Base-by-base conservation (phyloP, 2,888 invertebrate genomes). In the Dorcus parallelipipedus region DNA sequence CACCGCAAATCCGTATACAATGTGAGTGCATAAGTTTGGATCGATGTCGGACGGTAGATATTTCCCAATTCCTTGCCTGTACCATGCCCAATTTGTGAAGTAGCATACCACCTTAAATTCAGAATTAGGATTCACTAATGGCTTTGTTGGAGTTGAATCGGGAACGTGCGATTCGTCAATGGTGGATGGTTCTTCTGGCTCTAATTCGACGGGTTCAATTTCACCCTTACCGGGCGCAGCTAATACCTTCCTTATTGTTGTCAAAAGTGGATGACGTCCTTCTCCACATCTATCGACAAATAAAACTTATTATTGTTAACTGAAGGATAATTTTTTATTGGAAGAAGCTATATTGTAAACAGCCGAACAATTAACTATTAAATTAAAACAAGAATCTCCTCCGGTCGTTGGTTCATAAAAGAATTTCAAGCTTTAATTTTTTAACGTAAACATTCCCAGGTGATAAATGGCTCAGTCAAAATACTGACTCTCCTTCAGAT, bases 1-100 rank as follows among this genome's bases (percentile, higher is more conserved):
- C 2, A 93, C 93, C 0, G 94, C 95, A 73, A 95, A 96, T 0
- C 95, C 95, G 70, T 95, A 96, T 9, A 96, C 87, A 56, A 96
- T 87, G 73, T 97, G 96, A 0, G 95, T 93, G 71, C 96, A 97
- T 6, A 95, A 82, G 48, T 90, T 85, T 0, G 90, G 83, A 72
- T 95, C 91, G 49, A 95, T 91, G 71, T 95, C 87, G 61, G 86
- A 87, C 0, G 94, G 94, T 10, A 91, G 76, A 71, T 85, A 94
- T 76, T 91, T 92, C 17, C 92, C 93, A 58, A 85, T 82, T 0
- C 88, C 89, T 69, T 91, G 91, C 64, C 93, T 86, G 77, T 95
- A 95, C 93, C 93, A 95, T 26, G 95, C 93, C 95, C 95, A 95
- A 73, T 95, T 95, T 0, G 94, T 94, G 75, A 93, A 95, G 73